Evolutionary conservation across 64 coral and sea anemone species (phyloP), one percentile per base, ranked within the genome.

Genomic region (Exaiptasia diaphana): DNA sequence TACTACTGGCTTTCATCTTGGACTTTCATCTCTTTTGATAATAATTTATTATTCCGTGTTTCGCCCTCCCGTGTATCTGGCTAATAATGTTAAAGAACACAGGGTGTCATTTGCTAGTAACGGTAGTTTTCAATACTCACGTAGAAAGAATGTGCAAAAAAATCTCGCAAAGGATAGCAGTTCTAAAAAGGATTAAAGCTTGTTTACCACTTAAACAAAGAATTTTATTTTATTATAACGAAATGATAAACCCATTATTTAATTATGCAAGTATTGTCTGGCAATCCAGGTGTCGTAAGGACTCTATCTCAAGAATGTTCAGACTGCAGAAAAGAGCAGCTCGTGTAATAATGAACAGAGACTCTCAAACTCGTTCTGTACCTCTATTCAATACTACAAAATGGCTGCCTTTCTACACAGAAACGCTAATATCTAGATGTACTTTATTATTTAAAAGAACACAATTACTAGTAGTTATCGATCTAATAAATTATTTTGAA

Each of bases 281-380:
- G 46, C 20, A 32, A 17, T 34, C 31, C n/a, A 53, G 58, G 37
- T 48, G 22, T 41, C 38, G 43, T 43, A 25, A 41, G 26, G 55
- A 59, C 31, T 12, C 31, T 59, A 59, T 56, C 25, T 41, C 56
- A 11, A 78, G 64, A 48, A 8, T 64, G 24, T 46, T 32, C 6
- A 4, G 70, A 30, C 70, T 48, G 27, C 76, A 80, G 20, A 80
- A 80, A 64, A 20, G 57, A 26, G 76, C 38, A 15, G 56, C 76
- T 60, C 15, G 57, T 43, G 64, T 59, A 43, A 80, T 80, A 14
- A 10, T 64, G 12, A 14, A 80, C 31, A 25, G 22, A 36, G 76
- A 80, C 21, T 62, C 38, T 44, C 38, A 39, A 20, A 40, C 76
- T 17, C 5, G 23, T 60, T 80, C 57, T 26, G 76, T 80, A 20